phyloP scores from a whole-genome alignment of 2,888 invertebrate genomes.

The Patella depressa region DNA sequence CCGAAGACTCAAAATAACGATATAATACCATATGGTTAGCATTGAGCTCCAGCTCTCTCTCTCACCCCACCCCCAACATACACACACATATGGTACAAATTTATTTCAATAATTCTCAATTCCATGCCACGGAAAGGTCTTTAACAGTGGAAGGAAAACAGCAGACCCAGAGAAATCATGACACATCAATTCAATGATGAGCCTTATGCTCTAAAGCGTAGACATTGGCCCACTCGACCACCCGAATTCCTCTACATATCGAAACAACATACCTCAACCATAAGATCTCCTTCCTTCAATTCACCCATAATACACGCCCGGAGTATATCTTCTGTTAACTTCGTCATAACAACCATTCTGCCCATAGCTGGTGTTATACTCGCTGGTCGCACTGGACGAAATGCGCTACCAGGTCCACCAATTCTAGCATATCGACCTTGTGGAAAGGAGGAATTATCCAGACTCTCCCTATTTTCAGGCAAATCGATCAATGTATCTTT shows the following conservation, averaged over 20 bases:
- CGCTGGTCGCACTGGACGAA: slow-evolving; percentile 45
- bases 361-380: slow-evolving; percentile 29
- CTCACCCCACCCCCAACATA: too few species aligned
- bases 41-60: too few species aligned
- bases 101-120: too few species aligned
- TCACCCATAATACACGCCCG: slow-evolving; percentile 36
- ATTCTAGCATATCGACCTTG: slow-evolving; percentile 49
- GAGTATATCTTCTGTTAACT: slow-evolving; percentile 34
- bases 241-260: background rate
- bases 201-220: too few species aligned
- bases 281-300: slow-evolving; percentile 50
- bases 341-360: slow-evolving; percentile 42
- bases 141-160: too few species aligned
- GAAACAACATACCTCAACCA: slow-evolving; percentile 50
- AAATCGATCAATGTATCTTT: background rate
- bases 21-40: too few species aligned
- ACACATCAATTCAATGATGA: too few species aligned
- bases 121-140: too few species aligned
- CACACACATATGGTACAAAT: too few species aligned
- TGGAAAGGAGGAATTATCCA: slow-evolving; percentile 24
- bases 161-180: too few species aligned
- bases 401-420: slow-evolving; percentile 60
- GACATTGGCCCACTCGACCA: background rate
- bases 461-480: background rate
- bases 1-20: too few species aligned